phyloP scores from a whole-genome alignment of 2,113 vertebrate genomes.

The Rousettus leschenaultii region DNA sequence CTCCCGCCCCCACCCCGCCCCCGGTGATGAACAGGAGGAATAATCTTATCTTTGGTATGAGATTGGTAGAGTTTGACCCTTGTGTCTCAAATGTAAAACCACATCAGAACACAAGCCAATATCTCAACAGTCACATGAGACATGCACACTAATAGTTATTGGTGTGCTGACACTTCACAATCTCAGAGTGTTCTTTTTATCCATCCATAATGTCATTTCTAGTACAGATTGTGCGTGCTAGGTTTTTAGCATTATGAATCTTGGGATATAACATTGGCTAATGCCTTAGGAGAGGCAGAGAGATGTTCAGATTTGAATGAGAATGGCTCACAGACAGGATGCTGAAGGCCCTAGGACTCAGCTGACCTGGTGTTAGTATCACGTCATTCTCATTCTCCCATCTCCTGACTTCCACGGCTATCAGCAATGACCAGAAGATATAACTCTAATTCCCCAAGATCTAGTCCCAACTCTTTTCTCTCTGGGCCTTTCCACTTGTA shows the following conservation, averaged over 20 bases:
- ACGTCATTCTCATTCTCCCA: neutral
- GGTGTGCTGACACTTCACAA: neutral
- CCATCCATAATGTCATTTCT: neutral
- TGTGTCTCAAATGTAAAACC: neutral
- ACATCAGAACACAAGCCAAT: neutral
- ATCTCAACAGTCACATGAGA: neutral
- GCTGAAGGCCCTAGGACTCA: neutral
- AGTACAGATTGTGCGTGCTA: neutral
- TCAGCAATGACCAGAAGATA: neutral
- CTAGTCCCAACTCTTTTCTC: neutral
- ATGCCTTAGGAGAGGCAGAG: neutral
- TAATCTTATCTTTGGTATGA: neutral
- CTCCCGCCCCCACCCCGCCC: no score
- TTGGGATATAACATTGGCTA: neutral
- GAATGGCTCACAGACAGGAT: neutral
- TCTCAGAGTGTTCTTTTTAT: neutral
- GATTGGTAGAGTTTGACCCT: neutral
- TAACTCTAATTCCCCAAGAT: neutral
- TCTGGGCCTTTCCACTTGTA: neutral
- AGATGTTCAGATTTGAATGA: neutral
- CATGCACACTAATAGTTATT: neutral
- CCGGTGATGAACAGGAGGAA: neutral
- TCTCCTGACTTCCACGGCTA: neutral
- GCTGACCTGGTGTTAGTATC: neutral
- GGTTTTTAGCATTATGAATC: neutral